Base-by-base conservation (phyloP, 2,888 invertebrate genomes). In the Idaea straminata region DNA sequence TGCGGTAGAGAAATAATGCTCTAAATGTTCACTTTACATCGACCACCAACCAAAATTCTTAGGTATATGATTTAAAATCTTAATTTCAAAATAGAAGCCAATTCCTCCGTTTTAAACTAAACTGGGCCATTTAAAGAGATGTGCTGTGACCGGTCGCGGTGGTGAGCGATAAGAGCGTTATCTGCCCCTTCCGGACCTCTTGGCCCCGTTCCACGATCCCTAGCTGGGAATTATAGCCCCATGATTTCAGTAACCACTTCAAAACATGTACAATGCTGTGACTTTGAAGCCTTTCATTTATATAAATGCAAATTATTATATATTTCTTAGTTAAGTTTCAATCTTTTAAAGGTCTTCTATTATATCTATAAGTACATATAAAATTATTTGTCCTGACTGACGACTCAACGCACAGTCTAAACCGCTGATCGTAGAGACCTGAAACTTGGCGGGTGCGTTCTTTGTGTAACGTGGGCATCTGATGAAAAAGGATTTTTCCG, bases 131-230 rank as follows among this genome's bases (percentile, higher is more conserved):
- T 62, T 63, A 25, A 61, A 63, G 62, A 67, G 67, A 67, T 69
- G 62, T 34, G 69, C 71, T 63, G 68, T 66, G 71, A 68, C 72
- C 66, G 67, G 68, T 65, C 69, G 71, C 66, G 67, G 68, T 65
- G 70, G 71, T 70, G 71, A 69, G 59, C 76, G 81, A 80, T 81
- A 79, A 47, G 65, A 71, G 72, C 69, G 77, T 73, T 82, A 82
- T 82, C 82, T 77, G 68, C 35, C 64, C 72, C 73, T 70, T 69
- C 75, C 77, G 72, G 75, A 77, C 75, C 72, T 72, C 70, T 75
- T 81, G 81, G 82, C 81, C 64, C 25, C 64, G 71, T 69, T 74
- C 81, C 80, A 79, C 75, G 72, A 47, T 13, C 47, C 36, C 10
- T 47, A 7, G 47, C 47, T 13, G 47, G 47, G 47, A 47, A 47